These are phyloP conservation scores for Brachionus calyciflorus DNA, from an alignment of 1,140 invertebrate genomes.

Conservation along the genomic window DNA sequence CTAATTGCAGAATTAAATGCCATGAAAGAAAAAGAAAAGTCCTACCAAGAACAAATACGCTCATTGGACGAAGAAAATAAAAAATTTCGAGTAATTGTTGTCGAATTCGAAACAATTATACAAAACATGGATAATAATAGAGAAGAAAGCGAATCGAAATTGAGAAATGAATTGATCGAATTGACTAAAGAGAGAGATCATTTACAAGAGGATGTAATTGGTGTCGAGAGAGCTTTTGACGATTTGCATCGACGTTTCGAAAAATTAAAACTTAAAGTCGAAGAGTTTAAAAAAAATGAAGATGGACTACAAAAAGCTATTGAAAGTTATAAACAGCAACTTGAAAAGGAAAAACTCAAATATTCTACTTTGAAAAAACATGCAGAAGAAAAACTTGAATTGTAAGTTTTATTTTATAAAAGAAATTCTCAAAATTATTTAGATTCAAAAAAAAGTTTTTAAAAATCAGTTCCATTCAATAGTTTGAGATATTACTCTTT, in stretches of 20 bases:
- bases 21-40: slow-evolving; percentile 25
- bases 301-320: slow-evolving; percentile 20
- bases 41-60: not conserved
- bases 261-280: slow-evolving; percentile 35
- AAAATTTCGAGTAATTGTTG: slow-evolving; percentile 14
- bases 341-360: slow-evolving; percentile 34
- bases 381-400: slow-evolving; percentile 46
- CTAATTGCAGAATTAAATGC: slow-evolving; percentile 17
- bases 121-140: slow-evolving; percentile 42
- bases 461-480: too few relatives aligned
- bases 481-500: too few relatives aligned
- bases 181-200: slow-evolving; percentile 47
- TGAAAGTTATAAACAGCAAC: slow-evolving; percentile 14
- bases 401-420: not conserved
- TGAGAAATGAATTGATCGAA: slow-evolving; percentile 25
- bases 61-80: slow-evolving; percentile 39
- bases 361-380: slow-evolving; percentile 46
- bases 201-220: slow-evolving; percentile 44
- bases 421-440: too few relatives aligned
- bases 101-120: slow-evolving; percentile 34
- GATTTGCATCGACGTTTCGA: slow-evolving; percentile 42
- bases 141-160: slow-evolving; percentile 23
- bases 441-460: too few relatives aligned
- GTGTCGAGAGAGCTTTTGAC: slow-evolving; percentile 37
- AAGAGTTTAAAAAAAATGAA: slow-evolving; percentile 41